phyloP scores from a whole-genome alignment of 23 tunicate genomes.

The Ciona savignyi region DNA sequence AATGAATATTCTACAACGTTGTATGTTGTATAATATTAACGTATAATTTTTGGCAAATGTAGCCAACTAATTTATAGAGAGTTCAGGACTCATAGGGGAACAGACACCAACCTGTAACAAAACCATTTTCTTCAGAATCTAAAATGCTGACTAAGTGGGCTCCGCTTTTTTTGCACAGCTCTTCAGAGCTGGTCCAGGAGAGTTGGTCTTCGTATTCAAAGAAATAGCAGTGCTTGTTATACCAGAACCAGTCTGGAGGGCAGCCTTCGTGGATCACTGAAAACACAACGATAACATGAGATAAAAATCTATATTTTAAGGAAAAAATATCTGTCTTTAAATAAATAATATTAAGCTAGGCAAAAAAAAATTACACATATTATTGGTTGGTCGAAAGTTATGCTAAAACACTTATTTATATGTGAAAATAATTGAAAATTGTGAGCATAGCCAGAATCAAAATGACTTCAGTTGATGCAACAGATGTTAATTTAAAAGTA shows the following conservation, averaged over 20 bases:
- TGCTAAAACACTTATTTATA: no score
- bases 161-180: background rate
- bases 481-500: background rate
- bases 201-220: background rate
- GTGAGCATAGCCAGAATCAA: background rate
- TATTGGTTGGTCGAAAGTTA: no score
- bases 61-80: no score
- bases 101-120: slow-evolving; percentile 5
- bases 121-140: background rate
- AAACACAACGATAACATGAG: background rate
- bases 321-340: no score
- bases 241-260: slow-evolving; percentile 8
- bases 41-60: no score
- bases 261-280: slow-evolving; percentile 7
- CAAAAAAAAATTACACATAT: no score
- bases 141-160: slow-evolving; percentile 2
- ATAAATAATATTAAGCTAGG: no score
- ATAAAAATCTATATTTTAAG: no score
- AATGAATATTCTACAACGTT: no score
- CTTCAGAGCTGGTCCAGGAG: background rate
- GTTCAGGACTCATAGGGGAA: no score
- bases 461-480: background rate
- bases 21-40: no score
- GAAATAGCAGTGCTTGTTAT: background rate
- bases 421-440: background rate